Conservation (phyloP, 2,113 vertebrate genomes). For the Albula goreensis region DNA sequence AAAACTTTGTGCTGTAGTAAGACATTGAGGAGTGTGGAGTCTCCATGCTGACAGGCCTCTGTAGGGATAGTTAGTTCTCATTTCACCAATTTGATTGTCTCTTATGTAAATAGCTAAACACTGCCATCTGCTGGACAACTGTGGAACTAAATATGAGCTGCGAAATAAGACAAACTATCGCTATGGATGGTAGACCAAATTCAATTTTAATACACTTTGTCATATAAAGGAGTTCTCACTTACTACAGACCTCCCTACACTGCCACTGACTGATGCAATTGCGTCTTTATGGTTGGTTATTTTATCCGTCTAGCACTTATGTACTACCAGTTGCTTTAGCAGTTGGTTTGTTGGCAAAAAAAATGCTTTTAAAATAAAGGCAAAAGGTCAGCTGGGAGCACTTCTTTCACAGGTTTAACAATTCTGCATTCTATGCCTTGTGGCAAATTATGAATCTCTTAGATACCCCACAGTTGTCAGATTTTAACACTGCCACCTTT, state of each 20-base stretch:
- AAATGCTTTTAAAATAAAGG: too few relatives aligned
- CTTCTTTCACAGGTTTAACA: too few relatives aligned
- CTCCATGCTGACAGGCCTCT: neutral
- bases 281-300: neutral
- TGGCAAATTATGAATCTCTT: neutral
- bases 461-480: neutral
- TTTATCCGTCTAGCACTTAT: neutral
- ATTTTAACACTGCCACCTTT: constrained; percentile 32
- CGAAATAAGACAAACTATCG: neutral
- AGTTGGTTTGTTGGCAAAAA: too few relatives aligned
- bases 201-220: too few relatives aligned
- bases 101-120: neutral
- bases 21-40: too few relatives aligned
- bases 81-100: neutral
- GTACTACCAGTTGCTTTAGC: too few relatives aligned
- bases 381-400: neutral
- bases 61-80: neutral
- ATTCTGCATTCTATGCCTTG: too few relatives aligned
- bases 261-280: neutral
- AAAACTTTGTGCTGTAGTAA: too few relatives aligned
- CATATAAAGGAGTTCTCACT: too few relatives aligned
- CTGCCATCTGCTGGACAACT: too few relatives aligned
- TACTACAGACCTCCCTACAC: neutral
- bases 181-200: neutral
- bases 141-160: neutral